Conservation (phyloP, 92 coral and sea anemone species). For the Epizoanthus illoricatus region DNA sequence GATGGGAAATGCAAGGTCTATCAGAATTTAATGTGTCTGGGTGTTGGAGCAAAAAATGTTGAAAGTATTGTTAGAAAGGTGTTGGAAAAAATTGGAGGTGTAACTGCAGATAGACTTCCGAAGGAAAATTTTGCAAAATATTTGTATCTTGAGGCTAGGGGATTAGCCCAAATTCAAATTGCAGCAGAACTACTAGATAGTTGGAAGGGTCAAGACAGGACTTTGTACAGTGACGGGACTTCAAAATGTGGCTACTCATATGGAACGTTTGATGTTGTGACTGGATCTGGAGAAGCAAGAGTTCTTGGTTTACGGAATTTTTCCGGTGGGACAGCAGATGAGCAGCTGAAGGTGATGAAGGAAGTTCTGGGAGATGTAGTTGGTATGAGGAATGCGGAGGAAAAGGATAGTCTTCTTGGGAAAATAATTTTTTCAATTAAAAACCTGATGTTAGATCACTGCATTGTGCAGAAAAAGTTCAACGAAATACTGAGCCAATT, state of each 20-base stretch:
- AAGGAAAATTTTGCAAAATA: too few relatives aligned
- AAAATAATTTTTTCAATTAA: too few relatives aligned
- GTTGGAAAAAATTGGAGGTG: too few relatives aligned
- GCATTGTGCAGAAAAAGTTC: too few relatives aligned
- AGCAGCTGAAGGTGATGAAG: conserved; percentile 1
- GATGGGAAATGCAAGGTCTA: conserved; percentile 15
- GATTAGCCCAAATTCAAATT: conserved; percentile 42
- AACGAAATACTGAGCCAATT: too few relatives aligned
- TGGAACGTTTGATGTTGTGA: conserved; percentile 37
- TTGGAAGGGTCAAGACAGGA: conserved; percentile 21
- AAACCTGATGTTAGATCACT: too few relatives aligned
- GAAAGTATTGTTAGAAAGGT: conserved; percentile 5
- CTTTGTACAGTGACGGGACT: conserved; percentile 47
- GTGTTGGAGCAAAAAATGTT: conserved; percentile 27
- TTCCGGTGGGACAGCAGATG: conserved; percentile 16
- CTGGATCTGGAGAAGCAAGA: neutral
- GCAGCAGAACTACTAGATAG: conserved; percentile 35
- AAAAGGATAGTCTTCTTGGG: too few relatives aligned
- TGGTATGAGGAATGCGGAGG: neutral
- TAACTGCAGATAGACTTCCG: too few relatives aligned
- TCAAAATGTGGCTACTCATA: conserved; percentile 40
- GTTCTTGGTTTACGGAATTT: conserved; percentile 10
- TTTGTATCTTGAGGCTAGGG: conserved; percentile 10
- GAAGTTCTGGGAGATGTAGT: too few relatives aligned
- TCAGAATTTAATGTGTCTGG: neutral